Evolutionary conservation across 2,113 vertebrate genomes (phyloP), one percentile per base, ranked within the genome.

Genomic region (Psephotus haematonotus): DNA sequence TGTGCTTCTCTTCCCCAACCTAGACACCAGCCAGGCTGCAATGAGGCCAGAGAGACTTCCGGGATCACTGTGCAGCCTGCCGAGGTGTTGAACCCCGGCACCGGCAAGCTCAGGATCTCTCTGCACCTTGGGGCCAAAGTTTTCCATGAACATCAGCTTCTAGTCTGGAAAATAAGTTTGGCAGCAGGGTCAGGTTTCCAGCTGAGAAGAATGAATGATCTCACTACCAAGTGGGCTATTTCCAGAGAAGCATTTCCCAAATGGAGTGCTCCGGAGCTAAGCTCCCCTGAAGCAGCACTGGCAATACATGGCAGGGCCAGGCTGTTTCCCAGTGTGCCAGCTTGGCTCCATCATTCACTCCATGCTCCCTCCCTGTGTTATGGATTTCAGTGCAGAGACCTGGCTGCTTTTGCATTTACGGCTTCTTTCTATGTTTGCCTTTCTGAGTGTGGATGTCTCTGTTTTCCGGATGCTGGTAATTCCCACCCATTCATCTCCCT

Each of bases 121-220:
- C 93, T 92, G 88, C 62, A 41, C 65, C 62, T 57, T 23, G 20
- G 44, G 67, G 52, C n/a, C 1, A 6, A 77, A 78, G 63, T 91
- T 96, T 96, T 93, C 86, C 86, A 44, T 85, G 41, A 85, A 43
- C 41, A 39, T 95, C 86, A 94, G 57, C 88, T 93, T 91, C 53
- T 65, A 72, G 81, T 59, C 82, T 86, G 86, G 86, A 97, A 95
- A 97, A 92, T 69, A 55, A 88, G 43, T 95, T 90, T 95, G 96
- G 94, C 65, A 72, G 84, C 52, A 53, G 75, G 44, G 46, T 93
- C 71, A 37, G 86, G 46, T 92, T 97, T 93, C 94, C 88, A 95
- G 41, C 84, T 82, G 85, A 91, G 92, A 94, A 96, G 86, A 96
- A 95, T 75, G 88, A 96, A 95, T 96, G 86, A 84, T 91, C 90